These are phyloP conservation scores for Branchinecta lynchi DNA, from an alignment of 1,140 invertebrate species.

Conservation along the genomic window DNA sequence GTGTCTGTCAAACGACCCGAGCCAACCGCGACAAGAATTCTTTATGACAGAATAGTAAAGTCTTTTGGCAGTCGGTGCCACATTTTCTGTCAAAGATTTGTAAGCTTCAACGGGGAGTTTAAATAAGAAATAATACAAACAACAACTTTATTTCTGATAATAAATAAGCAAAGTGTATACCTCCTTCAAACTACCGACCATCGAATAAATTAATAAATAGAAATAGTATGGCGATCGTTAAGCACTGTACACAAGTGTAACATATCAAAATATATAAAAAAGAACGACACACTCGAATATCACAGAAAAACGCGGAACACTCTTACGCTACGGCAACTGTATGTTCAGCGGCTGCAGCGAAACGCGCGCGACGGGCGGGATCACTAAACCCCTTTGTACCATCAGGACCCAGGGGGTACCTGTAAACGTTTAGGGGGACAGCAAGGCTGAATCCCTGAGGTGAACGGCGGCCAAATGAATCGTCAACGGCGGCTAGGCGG, in stretches of 20 bases:
- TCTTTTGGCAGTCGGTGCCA: too few species aligned
- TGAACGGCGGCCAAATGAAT: conserved; percentile 15
- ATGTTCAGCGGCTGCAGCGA: conserved; percentile 24
- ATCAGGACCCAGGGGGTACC: conserved; percentile 65
- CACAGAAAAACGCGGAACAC: background rate
- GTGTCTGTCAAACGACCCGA: too few species aligned
- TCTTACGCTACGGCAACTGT: background rate
- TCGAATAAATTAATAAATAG: conserved; percentile 4
- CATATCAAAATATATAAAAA: background rate
- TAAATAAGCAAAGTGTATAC: conserved; percentile 39
- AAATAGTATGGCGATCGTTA: background rate
- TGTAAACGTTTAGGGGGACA: conserved; percentile 47
- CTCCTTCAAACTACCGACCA: conserved; percentile 33
- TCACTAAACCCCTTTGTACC: conserved; percentile 54
- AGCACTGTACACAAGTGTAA: background rate
- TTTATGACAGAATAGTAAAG: too few species aligned
- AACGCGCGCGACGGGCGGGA: conserved; percentile 32
- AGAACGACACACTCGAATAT: background rate
- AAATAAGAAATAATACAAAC: conserved; percentile 18
- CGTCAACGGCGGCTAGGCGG: conserved; percentile 29
- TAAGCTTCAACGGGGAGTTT: background rate
- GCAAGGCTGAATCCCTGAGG: conserved; percentile 22
- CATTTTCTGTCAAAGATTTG: too few species aligned
- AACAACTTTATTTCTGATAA: conserved; percentile 39
- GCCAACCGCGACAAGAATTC: too few species aligned